Evolutionary conservation across 2,797 vertebrate species (phyloP), one percentile per base, ranked within the genome.

Genomic region (Podargus strigoides): DNA sequence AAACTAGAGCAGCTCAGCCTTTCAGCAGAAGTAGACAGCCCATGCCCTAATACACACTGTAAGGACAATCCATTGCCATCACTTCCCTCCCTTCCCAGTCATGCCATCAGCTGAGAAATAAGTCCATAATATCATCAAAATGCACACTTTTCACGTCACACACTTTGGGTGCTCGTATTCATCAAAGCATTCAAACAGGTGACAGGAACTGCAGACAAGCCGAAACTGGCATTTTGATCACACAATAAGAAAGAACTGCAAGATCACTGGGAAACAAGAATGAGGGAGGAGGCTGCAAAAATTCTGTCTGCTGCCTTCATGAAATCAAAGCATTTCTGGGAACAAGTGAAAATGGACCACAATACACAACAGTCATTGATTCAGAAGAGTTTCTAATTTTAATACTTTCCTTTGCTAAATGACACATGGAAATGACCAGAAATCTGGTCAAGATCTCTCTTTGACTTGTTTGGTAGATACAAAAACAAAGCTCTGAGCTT

Each of bases 181-280:
- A 81, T 42, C 34, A 69, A 76, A 80, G 47, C 27, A 59, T 39
- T 91, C 68, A 44, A 59, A 73, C 14, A 23, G 17, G 68, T 2
- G 7, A 74, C 16, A 77, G 53, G 24, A 85, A 47, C 23, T 26
- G 32, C 32, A 74, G 60, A 55, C 87, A 91, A 87, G 64, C 26
- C 10, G 56, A 59, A 91, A 74, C 79, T 50, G 59, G 34, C 23
- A 44, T 80, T 87, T 87, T 74, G 37, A 73, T 87, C 36, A 46
- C 50, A 67, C 34, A 76, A 24, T 30, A 60, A 82, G 49, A 76
- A 86, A 23, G 18, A 70, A 72, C 37, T 37, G 47, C 36, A 82
- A 72, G 39, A 83, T 16, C 20, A 58, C 30, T 23, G 20, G 47
- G 67, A 82, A 82, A 87, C 15, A 58, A 69, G 39, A 82, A 34